Evolutionary conservation across 2,113 vertebrate species (phyloP).

Genomic region (Suricata suricatta): DNA sequence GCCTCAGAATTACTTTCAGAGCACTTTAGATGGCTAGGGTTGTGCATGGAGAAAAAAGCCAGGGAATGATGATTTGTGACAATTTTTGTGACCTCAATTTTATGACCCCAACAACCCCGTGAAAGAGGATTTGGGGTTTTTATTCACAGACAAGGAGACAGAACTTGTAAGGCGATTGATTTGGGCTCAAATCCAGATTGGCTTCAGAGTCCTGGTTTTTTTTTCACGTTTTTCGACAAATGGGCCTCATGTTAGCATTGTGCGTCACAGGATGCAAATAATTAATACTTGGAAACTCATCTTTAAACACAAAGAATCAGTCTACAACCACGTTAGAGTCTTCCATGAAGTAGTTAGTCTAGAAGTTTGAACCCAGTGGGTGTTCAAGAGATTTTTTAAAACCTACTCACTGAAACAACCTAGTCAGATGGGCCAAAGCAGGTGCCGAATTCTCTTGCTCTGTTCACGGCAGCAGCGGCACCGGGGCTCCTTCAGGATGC

Average conservation of each 20-base stretch:
- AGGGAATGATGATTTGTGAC: not conserved
- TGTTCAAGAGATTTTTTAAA: not conserved
- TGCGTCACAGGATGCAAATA: not conserved
- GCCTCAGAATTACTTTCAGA: not conserved
- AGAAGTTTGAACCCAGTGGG: not conserved
- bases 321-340: rapidly evolving
- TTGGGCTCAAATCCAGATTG: not conserved
- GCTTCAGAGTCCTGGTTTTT: not conserved
- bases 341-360: not conserved
- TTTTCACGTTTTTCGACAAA: not conserved
- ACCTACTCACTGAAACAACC: not conserved
- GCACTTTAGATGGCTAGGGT: not conserved
- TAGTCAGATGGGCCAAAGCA: not conserved
- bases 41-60: not conserved
- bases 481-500: not conserved
- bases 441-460: not conserved
- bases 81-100: not conserved
- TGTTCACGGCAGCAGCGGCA: not conserved
- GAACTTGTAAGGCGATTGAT: not conserved
- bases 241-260: not conserved
- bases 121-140: not conserved
- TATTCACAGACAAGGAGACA: not conserved
- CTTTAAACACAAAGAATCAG: not conserved
- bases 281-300: not conserved
- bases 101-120: not conserved